Conservation (phyloP, 2,113 vertebrate genomes). For the Collichthys lucidus region DNA sequence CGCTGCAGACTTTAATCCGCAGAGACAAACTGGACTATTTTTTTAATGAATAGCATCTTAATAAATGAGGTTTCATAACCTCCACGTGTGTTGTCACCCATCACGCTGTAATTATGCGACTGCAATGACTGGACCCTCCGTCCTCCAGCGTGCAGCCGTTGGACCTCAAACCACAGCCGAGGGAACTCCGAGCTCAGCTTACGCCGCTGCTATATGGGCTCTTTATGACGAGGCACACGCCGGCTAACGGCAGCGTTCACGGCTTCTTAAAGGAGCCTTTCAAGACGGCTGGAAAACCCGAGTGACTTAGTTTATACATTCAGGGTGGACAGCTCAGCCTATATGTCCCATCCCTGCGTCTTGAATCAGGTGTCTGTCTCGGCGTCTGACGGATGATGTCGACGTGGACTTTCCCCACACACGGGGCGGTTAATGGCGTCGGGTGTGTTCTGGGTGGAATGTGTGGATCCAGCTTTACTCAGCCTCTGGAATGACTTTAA, state of each 20-base stretch:
- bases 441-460: slow-evolving; percentile 13
- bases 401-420: slow-evolving; percentile 55
- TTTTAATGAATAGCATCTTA: slow-evolving; percentile 20
- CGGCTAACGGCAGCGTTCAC: slow-evolving; percentile 16
- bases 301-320: slow-evolving; percentile 69
- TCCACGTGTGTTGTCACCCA: slow-evolving; percentile 22
- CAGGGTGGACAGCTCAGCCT: slow-evolving; percentile 54
- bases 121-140: slow-evolving; percentile 57
- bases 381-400: slow-evolving; percentile 31
- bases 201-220: slow-evolving; percentile 49
- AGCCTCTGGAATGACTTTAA: not conserved
- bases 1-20: not conserved
- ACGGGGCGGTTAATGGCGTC: slow-evolving; percentile 15
- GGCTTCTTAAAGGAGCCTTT: slow-evolving; percentile 65
- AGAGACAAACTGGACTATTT: not conserved
- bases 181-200: slow-evolving; percentile 65
- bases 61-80: slow-evolving; percentile 6
- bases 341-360: slow-evolving; percentile 29
- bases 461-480: slow-evolving; percentile 22
- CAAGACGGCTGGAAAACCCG: slow-evolving; percentile 49
- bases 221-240: slow-evolving; percentile 61
- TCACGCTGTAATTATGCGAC: slow-evolving; percentile 50
- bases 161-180: slow-evolving; percentile 62
- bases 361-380: slow-evolving; percentile 64
- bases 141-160: slow-evolving; percentile 32